Base-by-base conservation (phyloP, 1,140 invertebrate species). In the Ptiloglossa arizonensis region DNA sequence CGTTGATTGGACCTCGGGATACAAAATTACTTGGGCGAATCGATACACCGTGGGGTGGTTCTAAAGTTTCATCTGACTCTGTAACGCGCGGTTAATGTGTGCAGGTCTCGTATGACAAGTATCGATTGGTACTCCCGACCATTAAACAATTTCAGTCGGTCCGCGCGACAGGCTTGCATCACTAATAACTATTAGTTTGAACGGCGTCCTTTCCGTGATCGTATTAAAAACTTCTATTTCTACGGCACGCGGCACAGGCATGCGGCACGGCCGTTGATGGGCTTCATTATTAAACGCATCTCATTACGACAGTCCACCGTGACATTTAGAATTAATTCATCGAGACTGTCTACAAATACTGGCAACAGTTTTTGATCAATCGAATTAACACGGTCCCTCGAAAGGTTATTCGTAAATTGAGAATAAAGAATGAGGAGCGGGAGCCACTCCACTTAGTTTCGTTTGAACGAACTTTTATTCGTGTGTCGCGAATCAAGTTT, bases 161-260 rank as follows among this genome's bases (percentile, higher is more conserved):
- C 6, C 41, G 50, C 29, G 32, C 24, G 54, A 22, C 48, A 15
- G 8, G 13, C 17, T n/a, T 13, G 8, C 35, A 46, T n/a, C 44
- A 15, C n/a, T 46, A 46, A 44, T 46, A 52, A 32, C 64, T 38
- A 68, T 75, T 57, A 68, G 52, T 4, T 41, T 11, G 29, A 27
- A 44, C 35, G n/a, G n/a, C 6, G 54, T 15, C 29, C 52, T 59
- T 59, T 59, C 15, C 29, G n/a, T 69, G 32, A 75, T 76, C 48
- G 41, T 59, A 69, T 76, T 76, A 69, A 50, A 76, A 76, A 76
- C 32, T 68, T 68, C 70, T 52, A 48, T 52, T 63, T 63, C 11
- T 19, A 27, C 8, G 38, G 38, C 22, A 35, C 38, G n/a, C 4
- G 17, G 8, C 4, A n/a, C n/a, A 29, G 56, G 6, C n/a, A 9